Base-by-base conservation (phyloP, 1,140 invertebrate genomes). In the Atta cephalotes region DNA sequence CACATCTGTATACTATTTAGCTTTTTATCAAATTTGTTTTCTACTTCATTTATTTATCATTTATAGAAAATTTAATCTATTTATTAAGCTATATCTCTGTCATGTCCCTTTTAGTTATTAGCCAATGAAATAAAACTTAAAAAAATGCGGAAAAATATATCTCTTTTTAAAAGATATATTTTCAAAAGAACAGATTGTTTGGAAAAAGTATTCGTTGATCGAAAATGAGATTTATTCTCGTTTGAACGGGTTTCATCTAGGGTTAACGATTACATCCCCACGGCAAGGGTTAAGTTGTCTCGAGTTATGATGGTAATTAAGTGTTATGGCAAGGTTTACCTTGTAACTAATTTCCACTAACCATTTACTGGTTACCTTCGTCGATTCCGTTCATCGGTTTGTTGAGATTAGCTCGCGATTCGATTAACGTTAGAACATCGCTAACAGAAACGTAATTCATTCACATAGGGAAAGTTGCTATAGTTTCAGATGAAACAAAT, bases 301-400 rank as follows among this genome's bases (percentile, higher is more conserved):
- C 79, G 18, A 84, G 39, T 88, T 89, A 58, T 66, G 49, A 45
- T 4, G n/a, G 31, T 58, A 87, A 88, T 88, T 84, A 88, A 77
- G 25, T 39, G 56, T 74, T 70, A 39, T 39, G 62, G 68, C 80
- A 49, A 35, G 70, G n/a, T 84, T 84, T 84, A 84, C 28, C 39
- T 28, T 56, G 35, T 78, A 85, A 71, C 80, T 76, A 84, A 84
- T 56, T 76, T 85, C 39, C 28, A 18, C 51, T 66, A 62, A 88
- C 65, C 72, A 51, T 88, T 89, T 85, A 76, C 16, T 35, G 45
- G 81, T 88, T 72, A 39, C 28, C 58, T 85, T 87, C 56, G 51
- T 89, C 74, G 68, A 56, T 35, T 60, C 56, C 31, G 31, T 45
- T 85, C 51, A 60, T 16, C 25, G 45, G 25, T 71, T 39, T 31